A percentile compares a stretch with the other conserved stretches of the same genome.
Conservation (phyloP, 2,888 invertebrate genomes). For the Amaurobius ferox region DNA sequence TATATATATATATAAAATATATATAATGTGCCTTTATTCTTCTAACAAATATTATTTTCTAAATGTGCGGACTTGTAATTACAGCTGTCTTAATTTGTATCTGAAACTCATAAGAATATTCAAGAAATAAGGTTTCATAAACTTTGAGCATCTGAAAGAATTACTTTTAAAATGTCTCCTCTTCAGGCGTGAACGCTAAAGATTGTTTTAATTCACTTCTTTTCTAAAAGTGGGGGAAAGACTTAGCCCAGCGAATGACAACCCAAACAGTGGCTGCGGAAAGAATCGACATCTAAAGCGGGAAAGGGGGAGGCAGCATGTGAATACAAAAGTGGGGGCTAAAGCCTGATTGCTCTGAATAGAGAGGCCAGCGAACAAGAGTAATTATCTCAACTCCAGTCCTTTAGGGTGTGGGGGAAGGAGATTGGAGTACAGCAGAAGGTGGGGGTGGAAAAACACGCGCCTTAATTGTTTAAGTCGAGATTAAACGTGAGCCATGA, state of each 20-base stretch:
- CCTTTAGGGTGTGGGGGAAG: not conserved
- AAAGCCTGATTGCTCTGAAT: constrained; percentile 16
- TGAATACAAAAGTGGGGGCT: not conserved
- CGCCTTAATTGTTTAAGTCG: constrained; percentile 58
- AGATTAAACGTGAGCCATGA: constrained; percentile 45
- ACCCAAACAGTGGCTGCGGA: constrained; percentile 16
- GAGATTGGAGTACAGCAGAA: not conserved
- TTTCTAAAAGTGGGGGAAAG: not conserved
- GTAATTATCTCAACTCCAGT: too few species aligned
- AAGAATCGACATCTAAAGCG: constrained; percentile 9
- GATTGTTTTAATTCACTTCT: constrained; percentile 3
- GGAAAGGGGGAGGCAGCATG: not conserved
- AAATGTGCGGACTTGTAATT: too few species aligned
- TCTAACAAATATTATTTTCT: too few species aligned
- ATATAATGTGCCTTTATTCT: too few species aligned
- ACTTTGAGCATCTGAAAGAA: not conserved
- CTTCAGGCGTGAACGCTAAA: not conserved
- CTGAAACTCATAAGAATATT: too few species aligned
- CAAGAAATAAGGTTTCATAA: not conserved
- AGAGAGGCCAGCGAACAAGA: too few species aligned
- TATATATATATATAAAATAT: too few species aligned
- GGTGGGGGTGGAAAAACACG: constrained; percentile 25
- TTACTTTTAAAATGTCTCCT: not conserved
- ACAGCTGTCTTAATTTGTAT: too few species aligned
- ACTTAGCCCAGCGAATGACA: not conserved